These are phyloP conservation scores for Meteorus sp. DNA, from an alignment of 1,140 invertebrate genomes.

Conservation along the genomic window DNA sequence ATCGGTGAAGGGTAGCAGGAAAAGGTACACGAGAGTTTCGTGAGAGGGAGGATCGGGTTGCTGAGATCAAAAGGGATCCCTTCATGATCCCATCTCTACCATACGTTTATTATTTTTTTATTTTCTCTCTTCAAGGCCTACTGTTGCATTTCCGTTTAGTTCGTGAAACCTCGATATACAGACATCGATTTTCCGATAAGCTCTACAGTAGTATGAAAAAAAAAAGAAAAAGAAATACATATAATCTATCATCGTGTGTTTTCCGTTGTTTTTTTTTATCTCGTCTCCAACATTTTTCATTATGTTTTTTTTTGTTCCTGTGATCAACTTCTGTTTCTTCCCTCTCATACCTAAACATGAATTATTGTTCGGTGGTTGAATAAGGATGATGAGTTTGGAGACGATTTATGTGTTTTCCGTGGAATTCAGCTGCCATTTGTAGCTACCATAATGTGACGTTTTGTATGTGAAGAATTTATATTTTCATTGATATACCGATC, in stretches of 20 bases:
- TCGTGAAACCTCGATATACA: not conserved
- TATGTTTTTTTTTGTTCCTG: not conserved
- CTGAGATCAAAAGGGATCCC: conserved; percentile 19
- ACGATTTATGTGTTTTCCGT: not conserved
- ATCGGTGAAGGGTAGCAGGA: conserved; percentile 15
- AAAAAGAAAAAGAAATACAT: too few relatives aligned
- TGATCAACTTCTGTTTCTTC: not conserved
- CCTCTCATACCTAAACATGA: too few relatives aligned
- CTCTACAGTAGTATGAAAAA: not conserved
- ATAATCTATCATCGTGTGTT: not conserved
- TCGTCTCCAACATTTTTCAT: not conserved
- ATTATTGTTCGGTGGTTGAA: too few relatives aligned
- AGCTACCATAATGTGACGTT: not conserved
- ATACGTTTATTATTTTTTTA: conserved; percentile 8
- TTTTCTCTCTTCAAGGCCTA: conserved; percentile 3
- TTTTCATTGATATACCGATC: too few relatives aligned
- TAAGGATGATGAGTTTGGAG: too few relatives aligned
- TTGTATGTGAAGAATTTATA: too few relatives aligned
- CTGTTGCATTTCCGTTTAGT: not conserved
- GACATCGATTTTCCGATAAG: conserved; percentile 6
- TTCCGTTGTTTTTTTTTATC: not conserved
- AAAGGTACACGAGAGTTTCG: conserved; percentile 19
- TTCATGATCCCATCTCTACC: conserved; percentile 18
- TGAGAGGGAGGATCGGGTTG: conserved; percentile 30
- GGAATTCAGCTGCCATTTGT: not conserved